phyloP scores from a whole-genome alignment of 1,140 invertebrate genomes.

The Heliothis subflexa region DNA sequence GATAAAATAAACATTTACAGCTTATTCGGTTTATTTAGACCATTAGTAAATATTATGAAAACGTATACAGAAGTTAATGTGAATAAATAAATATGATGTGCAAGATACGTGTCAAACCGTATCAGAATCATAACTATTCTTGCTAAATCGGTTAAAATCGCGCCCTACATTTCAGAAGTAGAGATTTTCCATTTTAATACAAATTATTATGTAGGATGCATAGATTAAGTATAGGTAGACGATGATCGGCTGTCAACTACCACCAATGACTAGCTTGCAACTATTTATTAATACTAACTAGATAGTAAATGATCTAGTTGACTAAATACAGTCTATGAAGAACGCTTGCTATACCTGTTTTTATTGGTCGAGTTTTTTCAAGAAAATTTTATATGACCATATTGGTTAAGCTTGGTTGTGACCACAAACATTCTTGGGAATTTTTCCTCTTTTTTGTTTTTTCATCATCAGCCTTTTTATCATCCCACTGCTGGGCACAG shows the following conservation, averaged over 20 bases:
- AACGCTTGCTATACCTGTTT: background rate
- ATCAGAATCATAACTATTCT: too few relatives aligned
- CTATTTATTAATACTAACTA: slow-evolving; percentile 31
- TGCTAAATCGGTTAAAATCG: background rate
- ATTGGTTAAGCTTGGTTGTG: background rate
- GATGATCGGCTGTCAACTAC: background rate
- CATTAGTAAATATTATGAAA: too few relatives aligned
- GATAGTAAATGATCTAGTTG: slow-evolving; percentile 18
- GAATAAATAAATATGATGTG: too few relatives aligned
- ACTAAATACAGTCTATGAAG: slow-evolving; percentile 33
- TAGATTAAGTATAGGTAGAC: background rate
- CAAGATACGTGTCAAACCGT: too few relatives aligned
- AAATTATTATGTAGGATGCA: background rate
- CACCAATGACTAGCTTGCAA: background rate
- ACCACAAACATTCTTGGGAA: too few relatives aligned
- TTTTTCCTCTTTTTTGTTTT: too few relatives aligned
- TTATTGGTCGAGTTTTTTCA: background rate
- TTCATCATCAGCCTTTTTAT: too few relatives aligned
- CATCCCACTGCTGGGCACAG: too few relatives aligned
- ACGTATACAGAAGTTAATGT: too few relatives aligned
- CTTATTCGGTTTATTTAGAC: too few relatives aligned
- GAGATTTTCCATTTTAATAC: background rate
- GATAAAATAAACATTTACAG: too few relatives aligned
- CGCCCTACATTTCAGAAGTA: background rate
- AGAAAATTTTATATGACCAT: background rate